Base-by-base conservation (phyloP, 2,797 vertebrate species). In the Parambassis ranga region DNA sequence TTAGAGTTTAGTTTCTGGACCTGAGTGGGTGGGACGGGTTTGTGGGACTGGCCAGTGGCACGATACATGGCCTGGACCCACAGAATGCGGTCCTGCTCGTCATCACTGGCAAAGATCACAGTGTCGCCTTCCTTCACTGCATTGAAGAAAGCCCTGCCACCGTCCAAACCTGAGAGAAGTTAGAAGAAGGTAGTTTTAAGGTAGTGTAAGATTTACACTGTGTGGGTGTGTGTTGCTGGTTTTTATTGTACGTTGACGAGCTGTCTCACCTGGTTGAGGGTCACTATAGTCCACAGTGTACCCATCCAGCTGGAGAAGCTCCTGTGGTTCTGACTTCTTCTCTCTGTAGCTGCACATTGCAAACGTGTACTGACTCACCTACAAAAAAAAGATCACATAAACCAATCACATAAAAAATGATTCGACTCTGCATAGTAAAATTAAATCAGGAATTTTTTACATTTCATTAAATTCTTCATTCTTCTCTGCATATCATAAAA, bases 61-160 rank as follows among this genome's bases (percentile, higher is more conserved):
- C 98, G 94, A 66, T 99, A 99, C 97, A 99, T 99, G 71, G 98
- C 98, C 86, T 99, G 98, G 79, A 99, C 98, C 98, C 98, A 99
- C 76, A 99, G 90, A 90, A 99, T 99, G 53, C 98, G 95, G 83
- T 99, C 98, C 88, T 99, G 98, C 76, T 99, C 98, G 18, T 99
- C 98, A 1, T 99, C 98, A 15, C 98, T 99, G 42, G 98, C 98
- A 81, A 98, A 99, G 83, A 99, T 98, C 91, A 99, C 97, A 1
- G 98, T 98, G 91, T 99, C 98, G 7, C 98, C 98, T 89, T 99
- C 98, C 78, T 99, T 99, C 82, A 99, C 98, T 2, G 97, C 98
- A 0, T 99, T 99, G 91, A 99, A 99, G 93, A 99, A 99, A 62
- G 98, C 91, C 83, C 98, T 92, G 67, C 98, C 98, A 2, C 98